A percentile compares a stretch with the other conserved stretches of the same genome.
These are phyloP conservation scores for Atherinomorus stipes DNA, from an alignment of 2,113 vertebrate genomes.

Conservation along the genomic window DNA sequence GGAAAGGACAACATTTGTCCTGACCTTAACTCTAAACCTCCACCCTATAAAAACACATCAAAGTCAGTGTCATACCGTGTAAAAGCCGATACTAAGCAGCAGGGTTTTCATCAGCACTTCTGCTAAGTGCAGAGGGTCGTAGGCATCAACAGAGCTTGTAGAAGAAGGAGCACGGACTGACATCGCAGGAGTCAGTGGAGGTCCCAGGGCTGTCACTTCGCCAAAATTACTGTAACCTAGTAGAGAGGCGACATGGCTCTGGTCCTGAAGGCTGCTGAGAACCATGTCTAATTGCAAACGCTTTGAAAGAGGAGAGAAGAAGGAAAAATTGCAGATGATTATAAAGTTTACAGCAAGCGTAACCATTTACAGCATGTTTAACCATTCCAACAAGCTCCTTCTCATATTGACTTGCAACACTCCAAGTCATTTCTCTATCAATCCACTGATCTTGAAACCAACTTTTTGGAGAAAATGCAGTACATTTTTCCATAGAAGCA, in stretches of 20 bases:
- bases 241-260: constrained; percentile 84
- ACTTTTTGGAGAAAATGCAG: neutral
- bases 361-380: constrained; percentile 37
- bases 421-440: constrained; percentile 2
- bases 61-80: constrained; percentile 78
- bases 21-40: neutral
- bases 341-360: constrained; percentile 13
- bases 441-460: constrained; percentile 14
- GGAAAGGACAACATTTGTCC: neutral
- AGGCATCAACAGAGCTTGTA: constrained; percentile 67
- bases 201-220: constrained; percentile 73
- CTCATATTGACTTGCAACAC: constrained; percentile 40
- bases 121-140: constrained; percentile 82
- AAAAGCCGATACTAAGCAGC: constrained; percentile 85
- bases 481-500: neutral
- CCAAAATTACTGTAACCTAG: constrained; percentile 85
- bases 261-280: constrained; percentile 87
- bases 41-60: neutral
- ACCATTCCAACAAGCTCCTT: constrained; percentile 25
- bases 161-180: constrained; percentile 59
- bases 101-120: constrained; percentile 86
- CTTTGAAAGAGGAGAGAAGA: constrained; percentile 61
- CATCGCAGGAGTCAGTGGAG: constrained; percentile 60
- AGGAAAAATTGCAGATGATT: constrained; percentile 6
- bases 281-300: constrained; percentile 87